phyloP scores from a whole-genome alignment of 1,140 invertebrate species.

The Pseudomyrmex dendroicus region DNA sequence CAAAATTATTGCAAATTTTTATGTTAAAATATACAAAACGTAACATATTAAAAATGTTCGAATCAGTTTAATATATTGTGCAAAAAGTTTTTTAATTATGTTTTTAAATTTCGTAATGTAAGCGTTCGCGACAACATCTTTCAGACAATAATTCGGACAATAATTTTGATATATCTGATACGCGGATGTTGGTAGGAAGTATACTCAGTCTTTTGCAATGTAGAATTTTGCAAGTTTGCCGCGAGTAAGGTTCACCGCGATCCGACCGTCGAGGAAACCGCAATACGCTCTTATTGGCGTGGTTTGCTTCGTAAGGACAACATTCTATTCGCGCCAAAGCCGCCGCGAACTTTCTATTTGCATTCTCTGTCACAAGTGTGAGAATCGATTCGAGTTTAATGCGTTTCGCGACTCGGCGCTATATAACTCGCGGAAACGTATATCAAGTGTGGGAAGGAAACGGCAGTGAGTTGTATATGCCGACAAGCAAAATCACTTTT shows the following conservation, averaged over 20 bases:
- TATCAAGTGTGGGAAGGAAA: constrained; percentile 46
- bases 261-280: constrained; percentile 37
- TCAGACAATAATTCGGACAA: not conserved
- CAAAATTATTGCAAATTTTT: too few species aligned
- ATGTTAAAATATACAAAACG: too few species aligned
- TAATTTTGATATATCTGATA: constrained; percentile 7
- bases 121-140: not conserved
- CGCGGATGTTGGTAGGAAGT: constrained; percentile 17
- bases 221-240: constrained; percentile 67
- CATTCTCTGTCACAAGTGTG: constrained; percentile 74
- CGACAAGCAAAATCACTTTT: constrained; percentile 24
- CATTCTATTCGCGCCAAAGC: constrained; percentile 63
- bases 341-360: constrained; percentile 71
- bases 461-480: not conserved
- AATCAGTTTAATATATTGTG: too few species aligned
- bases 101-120: not conserved
- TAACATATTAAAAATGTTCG: too few species aligned
- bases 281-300: constrained; percentile 71
- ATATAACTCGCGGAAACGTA: constrained; percentile 20
- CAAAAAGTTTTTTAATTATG: not conserved
- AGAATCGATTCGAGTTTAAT: constrained; percentile 72
- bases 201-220: constrained; percentile 55
- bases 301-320: constrained; percentile 62
- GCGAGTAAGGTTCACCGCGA: constrained; percentile 34
- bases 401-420: constrained; percentile 56